Conservation (phyloP, 2,888 invertebrate genomes). For the Rhogogaster chlorosoma region DNA sequence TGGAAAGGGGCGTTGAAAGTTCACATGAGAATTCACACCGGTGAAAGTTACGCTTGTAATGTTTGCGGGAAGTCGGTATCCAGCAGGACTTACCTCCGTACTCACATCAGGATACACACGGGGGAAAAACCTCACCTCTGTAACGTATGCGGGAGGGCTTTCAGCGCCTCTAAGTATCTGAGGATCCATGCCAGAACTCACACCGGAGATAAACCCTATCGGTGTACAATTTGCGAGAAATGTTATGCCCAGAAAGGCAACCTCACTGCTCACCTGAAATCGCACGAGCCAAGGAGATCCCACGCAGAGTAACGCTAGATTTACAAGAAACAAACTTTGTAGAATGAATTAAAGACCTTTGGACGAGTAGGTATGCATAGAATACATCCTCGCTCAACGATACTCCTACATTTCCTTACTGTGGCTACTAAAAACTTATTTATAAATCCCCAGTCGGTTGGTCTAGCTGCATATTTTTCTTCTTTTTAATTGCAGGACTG, state of each 20-base stretch:
- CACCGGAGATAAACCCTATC: constrained; percentile 75
- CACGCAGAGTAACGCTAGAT: not conserved
- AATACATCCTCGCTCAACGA: not conserved
- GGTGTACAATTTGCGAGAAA: constrained; percentile 74
- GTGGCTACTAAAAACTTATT: not conserved
- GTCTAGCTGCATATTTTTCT: constrained; percentile 29
- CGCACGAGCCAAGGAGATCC: not conserved
- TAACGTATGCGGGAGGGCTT: constrained; percentile 58
- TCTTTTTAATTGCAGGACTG: constrained; percentile 18
- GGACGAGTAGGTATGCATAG: not conserved
- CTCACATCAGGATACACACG: constrained; percentile 82
- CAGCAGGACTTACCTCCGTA: constrained; percentile 81
- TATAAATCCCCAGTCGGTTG: not conserved
- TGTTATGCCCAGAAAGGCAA: constrained; percentile 74
- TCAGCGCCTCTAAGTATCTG: constrained; percentile 74
- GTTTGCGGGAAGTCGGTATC: constrained; percentile 83
- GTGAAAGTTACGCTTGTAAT: constrained; percentile 76
- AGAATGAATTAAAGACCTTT: not conserved
- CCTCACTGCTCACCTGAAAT: not conserved
- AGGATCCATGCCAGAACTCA: constrained; percentile 75
- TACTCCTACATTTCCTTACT: not conserved
- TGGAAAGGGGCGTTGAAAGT: constrained; percentile 74
- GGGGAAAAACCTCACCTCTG: constrained; percentile 83
- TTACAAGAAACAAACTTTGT: not conserved
- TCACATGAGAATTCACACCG: constrained; percentile 74